A percentile compares a stretch with the other conserved stretches of the same genome.
These are phyloP conservation scores for Caerostris extrusa DNA, from an alignment of 1,140 invertebrate genomes.

Conservation along the genomic window DNA sequence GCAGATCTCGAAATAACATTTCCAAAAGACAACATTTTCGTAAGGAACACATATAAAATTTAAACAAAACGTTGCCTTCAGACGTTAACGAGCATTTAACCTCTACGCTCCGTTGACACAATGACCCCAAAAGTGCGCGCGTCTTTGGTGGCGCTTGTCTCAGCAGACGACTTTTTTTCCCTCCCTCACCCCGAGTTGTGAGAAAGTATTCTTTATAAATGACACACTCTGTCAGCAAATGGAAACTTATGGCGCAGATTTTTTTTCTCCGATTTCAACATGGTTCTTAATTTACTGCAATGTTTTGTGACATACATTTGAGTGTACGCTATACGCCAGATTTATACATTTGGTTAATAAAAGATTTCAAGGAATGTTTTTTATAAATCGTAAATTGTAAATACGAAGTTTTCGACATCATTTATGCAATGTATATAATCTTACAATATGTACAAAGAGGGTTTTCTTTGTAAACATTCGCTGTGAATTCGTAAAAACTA, in stretches of 20 bases:
- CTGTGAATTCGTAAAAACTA: too few relatives aligned
- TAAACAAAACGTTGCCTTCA: background rate
- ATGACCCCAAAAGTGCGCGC: background rate
- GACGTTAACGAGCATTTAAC: conserved; percentile 30
- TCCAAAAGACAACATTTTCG: background rate
- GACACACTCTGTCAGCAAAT: background rate
- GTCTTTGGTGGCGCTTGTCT: background rate
- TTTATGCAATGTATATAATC: too few relatives aligned
- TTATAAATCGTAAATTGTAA: too few relatives aligned
- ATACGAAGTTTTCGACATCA: too few relatives aligned
- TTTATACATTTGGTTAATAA: too few relatives aligned
- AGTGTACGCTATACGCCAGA: too few relatives aligned
- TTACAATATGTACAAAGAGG: too few relatives aligned
- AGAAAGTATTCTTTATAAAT: background rate
- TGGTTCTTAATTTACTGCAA: background rate
- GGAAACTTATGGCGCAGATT: background rate
- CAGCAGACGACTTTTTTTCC: background rate
- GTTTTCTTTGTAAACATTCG: too few relatives aligned
- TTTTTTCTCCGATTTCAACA: background rate
- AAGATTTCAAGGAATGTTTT: too few relatives aligned
- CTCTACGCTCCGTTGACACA: background rate
- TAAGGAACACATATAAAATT: background rate
- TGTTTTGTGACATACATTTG: too few relatives aligned
- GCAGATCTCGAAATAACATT: background rate
- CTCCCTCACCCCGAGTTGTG: background rate